Base-by-base conservation (phyloP, 2,797 vertebrate genomes). In the Neomorphus geoffroyi region DNA sequence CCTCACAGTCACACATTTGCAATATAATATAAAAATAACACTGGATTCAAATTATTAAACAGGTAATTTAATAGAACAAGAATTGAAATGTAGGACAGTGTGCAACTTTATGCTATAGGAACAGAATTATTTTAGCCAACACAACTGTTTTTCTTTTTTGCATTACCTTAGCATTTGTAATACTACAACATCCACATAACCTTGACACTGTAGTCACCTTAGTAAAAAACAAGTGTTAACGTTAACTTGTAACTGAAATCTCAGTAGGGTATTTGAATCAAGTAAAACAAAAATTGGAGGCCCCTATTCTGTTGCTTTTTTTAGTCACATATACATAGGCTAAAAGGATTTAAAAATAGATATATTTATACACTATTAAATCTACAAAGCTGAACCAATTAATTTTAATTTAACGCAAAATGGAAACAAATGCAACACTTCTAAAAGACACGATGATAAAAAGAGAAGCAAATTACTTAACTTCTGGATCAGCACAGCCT, bases 381-480 rank as follows among this genome's bases (percentile, higher is more conserved):
- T 79, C 86, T 61, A 93, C 84, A 67, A 82, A 93, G 75, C 46
- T 66, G 71, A 88, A 69, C 43, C 46, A 86, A 50, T 96, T 86
- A 56, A 94, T 89, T 90, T 95, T 92, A 86, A 89, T 95, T 83
- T 83, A 88, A 72, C 1, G 0, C 86, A 81, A 92, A 96, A 88
- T 57, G 77, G 92, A 96, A 95, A 95, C 81, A 94, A 96, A 93
- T 73, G 61, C 33, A 82, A 71, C 88, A 95, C 82, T 82, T 94
- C 90, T 73, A 70, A 86, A 96, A 95, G 78, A 51, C 90, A 80
- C 5, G 57, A 95, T 74, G 86, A 95, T 97, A 97, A 97, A 97
- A 97, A 96, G 93, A 96, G 93, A 96, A 97, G 90, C 71, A 86
- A 97, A 97, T 96, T 95, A 96, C 93, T 97, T 91, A 97, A 95